These are phyloP conservation scores for Anguilla rostrata DNA, from an alignment of 2,113 vertebrate genomes.

Conservation along the genomic window DNA sequence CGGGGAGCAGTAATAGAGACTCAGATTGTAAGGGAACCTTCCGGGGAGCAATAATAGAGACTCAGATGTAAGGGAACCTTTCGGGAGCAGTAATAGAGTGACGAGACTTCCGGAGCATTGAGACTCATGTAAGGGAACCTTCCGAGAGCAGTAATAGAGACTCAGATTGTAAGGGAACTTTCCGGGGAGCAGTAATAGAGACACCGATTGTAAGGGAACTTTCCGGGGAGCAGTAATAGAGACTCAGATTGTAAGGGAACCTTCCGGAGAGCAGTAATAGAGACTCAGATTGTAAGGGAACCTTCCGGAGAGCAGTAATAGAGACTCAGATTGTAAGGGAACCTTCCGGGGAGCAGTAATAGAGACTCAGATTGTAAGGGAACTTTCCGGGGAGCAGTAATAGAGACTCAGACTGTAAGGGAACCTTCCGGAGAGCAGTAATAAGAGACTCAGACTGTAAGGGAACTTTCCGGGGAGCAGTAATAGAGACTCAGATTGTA, in stretches of 20 bases:
- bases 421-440: conserved; percentile 24
- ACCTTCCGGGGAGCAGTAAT: conserved; percentile 19
- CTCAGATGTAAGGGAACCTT: conserved; percentile 13
- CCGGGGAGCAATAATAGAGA: conserved; percentile 13
- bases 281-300: not conserved
- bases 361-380: not conserved
- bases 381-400: conserved; percentile 24
- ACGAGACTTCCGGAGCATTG: too few species aligned
- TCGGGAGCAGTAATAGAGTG: conserved; percentile 20
- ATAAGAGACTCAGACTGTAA: not conserved
- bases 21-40: conserved; percentile 13
- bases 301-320: conserved; percentile 18
- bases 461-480: conserved; percentile 24
- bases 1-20: conserved; percentile 13
- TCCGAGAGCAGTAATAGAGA: conserved; percentile 23
- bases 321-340: conserved; percentile 5
- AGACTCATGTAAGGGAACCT: too few species aligned
- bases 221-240: conserved; percentile 20
- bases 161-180: too few species aligned
- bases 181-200: conserved; percentile 18
- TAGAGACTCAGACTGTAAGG: not conserved
- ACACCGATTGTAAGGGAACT: too few species aligned
- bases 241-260: too few species aligned
- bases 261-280: conserved; percentile 21
- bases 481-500: not conserved